Percentiles rank a stretch among this genome's conserved stretches.
phyloP scores from a whole-genome alignment of 2,797 vertebrate genomes.

The Meda fulgida region DNA sequence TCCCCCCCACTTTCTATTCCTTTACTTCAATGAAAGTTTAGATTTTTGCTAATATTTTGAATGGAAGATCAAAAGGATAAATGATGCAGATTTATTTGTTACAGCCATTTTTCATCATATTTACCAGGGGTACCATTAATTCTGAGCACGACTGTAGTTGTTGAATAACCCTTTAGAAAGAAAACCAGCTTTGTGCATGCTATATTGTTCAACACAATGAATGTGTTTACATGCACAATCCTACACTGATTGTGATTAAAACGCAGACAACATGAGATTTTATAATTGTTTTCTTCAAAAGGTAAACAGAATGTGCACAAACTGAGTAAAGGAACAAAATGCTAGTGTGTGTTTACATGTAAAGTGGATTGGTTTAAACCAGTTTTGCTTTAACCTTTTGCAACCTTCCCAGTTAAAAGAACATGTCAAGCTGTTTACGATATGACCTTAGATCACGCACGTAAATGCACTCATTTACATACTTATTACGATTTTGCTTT shows the following conservation, averaged over 20 bases:
- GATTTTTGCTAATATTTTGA: too few species aligned
- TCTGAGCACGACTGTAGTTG: too few species aligned
- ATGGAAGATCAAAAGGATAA: too few species aligned
- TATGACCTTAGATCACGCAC: too few species aligned
- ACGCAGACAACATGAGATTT: neutral
- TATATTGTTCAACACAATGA: neutral
- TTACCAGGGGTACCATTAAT: too few species aligned
- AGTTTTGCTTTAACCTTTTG: neutral
- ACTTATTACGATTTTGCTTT: neutral
- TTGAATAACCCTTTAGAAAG: too few species aligned
- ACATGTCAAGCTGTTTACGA: neutral
- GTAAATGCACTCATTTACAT: neutral
- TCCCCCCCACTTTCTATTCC: too few species aligned
- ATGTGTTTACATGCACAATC: slow-evolving; percentile 11
- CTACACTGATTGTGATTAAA: neutral
- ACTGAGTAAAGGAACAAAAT: neutral
- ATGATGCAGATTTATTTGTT: too few species aligned
- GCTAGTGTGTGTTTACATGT: neutral
- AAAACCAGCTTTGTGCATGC: neutral
- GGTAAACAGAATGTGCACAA: neutral
- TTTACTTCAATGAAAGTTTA: too few species aligned
- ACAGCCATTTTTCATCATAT: too few species aligned
- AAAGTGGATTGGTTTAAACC: neutral
- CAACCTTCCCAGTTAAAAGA: neutral
- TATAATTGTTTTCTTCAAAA: neutral